Percentiles rank a stretch among this genome's conserved stretches.
Conservation (phyloP, 2,888 invertebrate genomes). For the Polietes domitor region DNA sequence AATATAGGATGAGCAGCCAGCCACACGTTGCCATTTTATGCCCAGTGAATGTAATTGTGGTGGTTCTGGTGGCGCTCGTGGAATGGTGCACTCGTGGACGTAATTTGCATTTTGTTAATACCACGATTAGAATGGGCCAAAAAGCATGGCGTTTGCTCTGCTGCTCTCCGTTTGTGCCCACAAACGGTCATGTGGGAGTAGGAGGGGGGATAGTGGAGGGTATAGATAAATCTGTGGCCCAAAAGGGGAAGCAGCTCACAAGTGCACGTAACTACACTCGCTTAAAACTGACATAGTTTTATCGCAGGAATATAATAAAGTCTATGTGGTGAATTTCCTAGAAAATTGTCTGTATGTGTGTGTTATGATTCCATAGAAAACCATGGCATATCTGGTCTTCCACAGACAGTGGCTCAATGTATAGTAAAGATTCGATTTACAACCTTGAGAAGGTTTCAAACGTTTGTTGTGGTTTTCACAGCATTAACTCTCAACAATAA, state of each 20-base stretch:
- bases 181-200: neutral
- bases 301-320: constrained; percentile 6
- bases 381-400: neutral
- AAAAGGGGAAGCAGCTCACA: neutral
- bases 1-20: neutral
- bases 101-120: constrained; percentile 67
- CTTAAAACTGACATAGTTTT: constrained; percentile 30
- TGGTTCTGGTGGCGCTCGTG: neutral
- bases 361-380: constrained; percentile 20
- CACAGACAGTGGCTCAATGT: too few relatives aligned
- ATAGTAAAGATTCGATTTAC: too few relatives aligned
- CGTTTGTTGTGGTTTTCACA: too few relatives aligned
- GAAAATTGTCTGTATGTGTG: too few relatives aligned
- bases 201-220: neutral
- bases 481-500: too few relatives aligned
- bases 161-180: neutral
- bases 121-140: constrained; percentile 31
- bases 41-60: constrained; percentile 1
- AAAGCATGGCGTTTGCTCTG: constrained; percentile 1
- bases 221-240: neutral
- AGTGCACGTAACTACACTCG: constrained; percentile 12
- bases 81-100: neutral
- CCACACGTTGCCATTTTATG: constrained; percentile 9
- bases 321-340: constrained; percentile 15
- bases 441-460: too few relatives aligned